Evolutionary conservation across 2,113 vertebrate genomes (phyloP), one percentile per base, ranked within the genome.

Genomic region (Psammodynastes pulverulentus): DNA sequence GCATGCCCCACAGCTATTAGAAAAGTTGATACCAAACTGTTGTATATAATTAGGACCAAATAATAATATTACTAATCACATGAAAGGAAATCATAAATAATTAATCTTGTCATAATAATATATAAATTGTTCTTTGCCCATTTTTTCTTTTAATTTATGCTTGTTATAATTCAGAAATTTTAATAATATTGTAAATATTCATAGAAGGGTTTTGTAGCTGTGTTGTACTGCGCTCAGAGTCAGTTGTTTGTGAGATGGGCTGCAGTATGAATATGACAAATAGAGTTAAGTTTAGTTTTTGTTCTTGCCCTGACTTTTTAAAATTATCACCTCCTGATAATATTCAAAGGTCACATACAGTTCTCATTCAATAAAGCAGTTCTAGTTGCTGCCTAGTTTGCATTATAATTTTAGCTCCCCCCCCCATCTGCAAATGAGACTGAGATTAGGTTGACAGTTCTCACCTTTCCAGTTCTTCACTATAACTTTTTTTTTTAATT

Each of bases 361-460:
- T 79, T 39, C 67, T 79, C 6, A 43, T 79, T 43, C 34, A 34
- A 79, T 19, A 79, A 79, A 39, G 34, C 34, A 67, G 13, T 67
- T 67, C 17, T 43, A 21, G 29, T 39, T 79, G 72, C 34, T 79
- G 72, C 72, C 72, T 26, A 79, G 72, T 43, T 79, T 79, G 34
- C 72, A 79, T 79, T 39, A 79, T 79, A 43, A 79, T 79, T 79
- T 79, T 39, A 43, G 17, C 34, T 17, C 2, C 17, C 17, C 3
- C 9, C 17, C 67, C 34, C 34, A 79, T 79, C 34, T 79, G 72
- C 72, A 79, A 79, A 79, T 39, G 34, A 79, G 7, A 39, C 17
- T 72, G 29, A 43, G 34, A 79, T 79, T 13, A n/a, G n/a, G n/a
- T 4, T 1, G 0, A 1, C 0, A 12, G 19, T 19, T 3, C 43